Percentiles rank a stretch among this genome's conserved stretches.
These are phyloP conservation scores for Drosophila austrosaltans DNA, from an alignment of 2,888 invertebrate genomes.

Conservation along the genomic window DNA sequence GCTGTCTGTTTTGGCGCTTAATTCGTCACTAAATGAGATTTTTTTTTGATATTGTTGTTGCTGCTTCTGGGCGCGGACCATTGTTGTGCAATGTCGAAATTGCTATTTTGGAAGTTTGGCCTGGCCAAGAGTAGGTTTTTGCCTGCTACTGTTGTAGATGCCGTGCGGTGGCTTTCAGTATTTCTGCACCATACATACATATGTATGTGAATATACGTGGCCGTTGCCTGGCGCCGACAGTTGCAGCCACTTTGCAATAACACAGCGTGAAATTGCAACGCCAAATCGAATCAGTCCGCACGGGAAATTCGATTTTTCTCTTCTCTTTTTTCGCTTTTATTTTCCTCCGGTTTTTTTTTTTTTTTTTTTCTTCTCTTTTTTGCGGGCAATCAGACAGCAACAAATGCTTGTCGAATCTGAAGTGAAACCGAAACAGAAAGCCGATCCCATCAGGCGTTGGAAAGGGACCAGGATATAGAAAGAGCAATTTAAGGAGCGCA, in stretches of 20 bases:
- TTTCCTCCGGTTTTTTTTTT: neutral
- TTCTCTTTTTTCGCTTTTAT: conserved; percentile 31
- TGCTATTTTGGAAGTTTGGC: conserved; percentile 55
- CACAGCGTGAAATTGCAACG: conserved; percentile 83
- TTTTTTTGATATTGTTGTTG: conserved; percentile 57
- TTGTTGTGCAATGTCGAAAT: conserved; percentile 56
- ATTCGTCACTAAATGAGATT: conserved; percentile 82
- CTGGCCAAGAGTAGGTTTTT: conserved; percentile 11
- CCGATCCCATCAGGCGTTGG: conserved; percentile 2
- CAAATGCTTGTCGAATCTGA: conserved; percentile 58
- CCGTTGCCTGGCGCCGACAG: conserved; percentile 54
- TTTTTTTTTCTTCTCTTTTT: conserved; percentile 52
- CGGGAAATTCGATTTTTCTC: conserved; percentile 81
- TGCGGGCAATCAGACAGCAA: conserved; percentile 78
- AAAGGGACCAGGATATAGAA: neutral
- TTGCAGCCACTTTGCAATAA: conserved; percentile 80
- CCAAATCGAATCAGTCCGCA: conserved; percentile 83
- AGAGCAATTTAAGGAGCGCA: conserved; percentile 54
- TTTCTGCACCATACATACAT: neutral
- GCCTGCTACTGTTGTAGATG: conserved; percentile 28
- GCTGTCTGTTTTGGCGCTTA: conserved; percentile 80
- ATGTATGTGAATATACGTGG: conserved; percentile 19
- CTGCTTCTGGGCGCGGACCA: conserved; percentile 28
- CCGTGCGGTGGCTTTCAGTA: conserved; percentile 20
- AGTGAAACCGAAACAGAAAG: conserved; percentile 17